Base-by-base conservation (phyloP, 2,888 invertebrate species). In the Drymonia ruficornis region DNA sequence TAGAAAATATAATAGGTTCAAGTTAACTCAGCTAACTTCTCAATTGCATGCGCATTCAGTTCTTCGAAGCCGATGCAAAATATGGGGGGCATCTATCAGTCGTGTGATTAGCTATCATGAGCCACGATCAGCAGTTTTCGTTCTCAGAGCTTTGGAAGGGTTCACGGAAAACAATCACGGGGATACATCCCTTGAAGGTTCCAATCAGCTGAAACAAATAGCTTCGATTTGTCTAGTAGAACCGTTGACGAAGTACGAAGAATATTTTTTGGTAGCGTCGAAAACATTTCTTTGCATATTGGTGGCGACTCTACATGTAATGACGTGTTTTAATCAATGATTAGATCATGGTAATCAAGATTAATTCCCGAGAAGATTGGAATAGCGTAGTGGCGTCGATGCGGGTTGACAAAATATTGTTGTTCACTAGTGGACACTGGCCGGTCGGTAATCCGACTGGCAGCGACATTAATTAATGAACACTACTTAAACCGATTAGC, bases 121-220 rank as follows among this genome's bases (percentile, higher is more conserved):
- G 67, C 70, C 68, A 65, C 76, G 72, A 82, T 83, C 78, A 65
- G 64, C 67, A 76, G 74, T 78, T 81, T 81, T 81, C 85, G 86
- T 86, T 85, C 78, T 67, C 61, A 61, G 65, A 70, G 63, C 58
- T 45, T 61, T 68, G 74, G 78, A 84, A 85, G 88, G 91, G 89
- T 89, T 84, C 81, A 80, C 74, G 76, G 78, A 78, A 90, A 91
- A 92, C 90, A 91, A 92, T 92, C 91, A 88, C 73, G 80, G 74
- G 65, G 84, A 80, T 79, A 80, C 82, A 87, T 82, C 84, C 82
- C 81, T 72, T 71, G 76, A 81, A 81, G 78, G 78, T 83, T 67
- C 87, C 91, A 92, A 92, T 92, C 92, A 87, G 81, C 65, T 71
- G 77, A 76, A 87, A 91, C 88, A 91, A 91, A 92, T 91, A 72